Percentiles rank a stretch among this genome's conserved stretches.
Evolutionary conservation across 2,113 vertebrate genomes (phyloP).

Genomic region (Rhea americana): DNA sequence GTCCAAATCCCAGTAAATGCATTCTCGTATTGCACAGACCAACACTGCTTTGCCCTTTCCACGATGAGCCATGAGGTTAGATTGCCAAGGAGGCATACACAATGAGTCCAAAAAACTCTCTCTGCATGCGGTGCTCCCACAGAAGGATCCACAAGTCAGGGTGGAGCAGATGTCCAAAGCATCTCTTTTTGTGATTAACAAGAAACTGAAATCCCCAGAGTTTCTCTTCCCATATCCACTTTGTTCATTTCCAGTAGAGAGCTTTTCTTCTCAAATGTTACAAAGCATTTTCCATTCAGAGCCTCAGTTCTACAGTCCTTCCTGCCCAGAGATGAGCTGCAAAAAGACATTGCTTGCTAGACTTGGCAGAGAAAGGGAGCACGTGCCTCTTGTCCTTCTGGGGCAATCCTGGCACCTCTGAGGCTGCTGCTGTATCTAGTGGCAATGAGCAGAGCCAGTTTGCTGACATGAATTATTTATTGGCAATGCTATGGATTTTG

Average conservation of each 20-base stretch:
- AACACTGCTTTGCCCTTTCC: not conserved
- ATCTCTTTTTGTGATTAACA: not conserved
- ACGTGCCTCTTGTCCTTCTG: not conserved
- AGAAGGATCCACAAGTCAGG: not conserved
- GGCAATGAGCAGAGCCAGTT: not conserved
- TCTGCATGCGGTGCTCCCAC: not conserved
- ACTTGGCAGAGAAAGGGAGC: not conserved
- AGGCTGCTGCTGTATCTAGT: not conserved
- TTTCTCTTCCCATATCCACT: not conserved
- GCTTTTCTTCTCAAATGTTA: not conserved
- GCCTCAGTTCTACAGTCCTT: not conserved
- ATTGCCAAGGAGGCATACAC: not conserved
- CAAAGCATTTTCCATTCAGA: not conserved
- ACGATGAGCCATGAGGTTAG: too few relatives aligned
- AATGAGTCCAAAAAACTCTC: not conserved
- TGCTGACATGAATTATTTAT: not conserved
- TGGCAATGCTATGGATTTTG: not conserved
- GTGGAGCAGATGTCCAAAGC: not conserved
- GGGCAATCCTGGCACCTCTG: not conserved
- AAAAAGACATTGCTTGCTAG: not conserved
- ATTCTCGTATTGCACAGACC: not conserved
- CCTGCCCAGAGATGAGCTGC: not conserved
- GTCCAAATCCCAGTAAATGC: not conserved
- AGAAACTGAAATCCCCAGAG: not conserved
- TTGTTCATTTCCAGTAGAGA: not conserved